Evolutionary conservation across 2,888 invertebrate genomes (phyloP), one percentile per base, ranked within the genome.

Genomic region (Calephelis perditalis): DNA sequence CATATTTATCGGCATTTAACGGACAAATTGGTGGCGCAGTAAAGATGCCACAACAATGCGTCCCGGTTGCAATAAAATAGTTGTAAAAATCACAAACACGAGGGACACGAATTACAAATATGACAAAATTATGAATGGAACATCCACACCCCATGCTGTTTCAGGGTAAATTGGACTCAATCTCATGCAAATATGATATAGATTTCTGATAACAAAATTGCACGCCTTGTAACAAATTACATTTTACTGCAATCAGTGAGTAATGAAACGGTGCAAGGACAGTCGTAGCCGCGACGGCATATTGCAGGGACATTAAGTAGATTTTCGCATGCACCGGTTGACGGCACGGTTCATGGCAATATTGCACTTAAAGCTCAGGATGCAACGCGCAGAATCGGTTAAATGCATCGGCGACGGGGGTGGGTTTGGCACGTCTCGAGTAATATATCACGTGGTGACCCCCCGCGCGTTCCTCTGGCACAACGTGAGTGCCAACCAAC

Each of bases 331-430:
- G 65, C 58, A 68, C 60, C 44, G 43, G 62, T 52, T 66, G 46
- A 62, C 63, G 65, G 64, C 62, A 49, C 58, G 56, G 59, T 55
- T 67, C 68, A 63, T 65, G 61, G 61, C 61, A 70, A 68, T 65
- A 64, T 68, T 57, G 63, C 63, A 62, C 62, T 66, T 66, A 69
- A 71, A 63, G 62, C 63, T 60, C 61, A 57, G 63, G 64, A 47
- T 78, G 78, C 79, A 79, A 64, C 67, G 80, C 76, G 77, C 79
- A 80, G 74, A 77, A 75, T 78, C 70, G 68, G 54, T 49, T 69
- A 68, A 66, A 68, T 75, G 79, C 78, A 77, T 62, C 70, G 67
- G 59, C 47, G 59, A 63, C 65, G 64, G 59, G 61, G 66, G 66
- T 64, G 65, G 63, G 65, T 70, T 63, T 72, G 69, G 64, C 65